Evolutionary conservation across 92 coral and sea anemone genomes (phyloP).

Genomic region (Phymanthus crucifer): DNA sequence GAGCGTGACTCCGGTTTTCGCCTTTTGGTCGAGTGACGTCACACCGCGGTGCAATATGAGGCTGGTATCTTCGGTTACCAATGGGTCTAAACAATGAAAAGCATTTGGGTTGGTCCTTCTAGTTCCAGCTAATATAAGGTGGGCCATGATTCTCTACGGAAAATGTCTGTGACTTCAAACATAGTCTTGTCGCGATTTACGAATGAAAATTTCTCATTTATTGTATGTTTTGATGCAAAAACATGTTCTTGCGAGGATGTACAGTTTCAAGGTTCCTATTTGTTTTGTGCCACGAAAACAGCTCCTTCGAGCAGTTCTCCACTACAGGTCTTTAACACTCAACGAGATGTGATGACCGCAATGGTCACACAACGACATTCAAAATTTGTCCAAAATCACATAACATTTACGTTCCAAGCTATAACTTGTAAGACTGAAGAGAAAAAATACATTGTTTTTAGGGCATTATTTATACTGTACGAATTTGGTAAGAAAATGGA

Average conservation of each 20-base stretch:
- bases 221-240: neutral
- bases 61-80: neutral
- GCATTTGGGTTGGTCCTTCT: constrained; percentile 35
- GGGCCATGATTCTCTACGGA: neutral
- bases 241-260: neutral
- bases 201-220: neutral
- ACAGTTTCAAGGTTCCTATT: neutral
- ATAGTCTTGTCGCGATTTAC: neutral
- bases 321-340: neutral
- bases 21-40: neutral
- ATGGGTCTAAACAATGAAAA: constrained; percentile 10
- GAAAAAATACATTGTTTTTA: neutral
- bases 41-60: neutral
- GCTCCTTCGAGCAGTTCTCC: constrained; percentile 14
- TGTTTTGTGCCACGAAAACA: constrained; percentile 5
- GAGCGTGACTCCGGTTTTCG: neutral
- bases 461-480: neutral
- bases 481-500: neutral
- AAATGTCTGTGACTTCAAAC: neutral
- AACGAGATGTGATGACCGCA: neutral
- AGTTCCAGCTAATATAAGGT: neutral
- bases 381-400: neutral
- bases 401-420: neutral
- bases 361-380: neutral
- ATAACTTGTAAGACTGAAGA: neutral